Percentiles rank a stretch among this genome's conserved stretches.
Conservation (phyloP, 1,140 invertebrate species). For the Spodoptera frugiperda region DNA sequence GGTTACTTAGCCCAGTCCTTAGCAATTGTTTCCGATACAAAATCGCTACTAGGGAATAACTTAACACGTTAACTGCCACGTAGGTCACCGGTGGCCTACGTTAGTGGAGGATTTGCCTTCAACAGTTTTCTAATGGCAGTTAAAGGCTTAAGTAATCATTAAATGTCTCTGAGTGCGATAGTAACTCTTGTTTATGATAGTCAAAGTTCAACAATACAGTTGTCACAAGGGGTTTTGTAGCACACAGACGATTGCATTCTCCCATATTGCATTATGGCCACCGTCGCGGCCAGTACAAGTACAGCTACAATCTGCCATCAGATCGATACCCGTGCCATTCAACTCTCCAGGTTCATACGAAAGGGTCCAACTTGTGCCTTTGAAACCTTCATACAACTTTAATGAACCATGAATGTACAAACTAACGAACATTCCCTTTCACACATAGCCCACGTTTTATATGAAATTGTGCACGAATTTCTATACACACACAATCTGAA, state of each 20-base stretch:
- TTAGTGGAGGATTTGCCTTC: too few relatives aligned
- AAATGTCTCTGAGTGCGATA: too few relatives aligned
- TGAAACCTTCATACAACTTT: slow-evolving; percentile 31
- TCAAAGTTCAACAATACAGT: too few relatives aligned
- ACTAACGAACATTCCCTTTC: slow-evolving; percentile 30
- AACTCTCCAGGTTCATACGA: slow-evolving; percentile 19
- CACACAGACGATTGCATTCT: not conserved
- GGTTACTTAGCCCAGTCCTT: too few relatives aligned
- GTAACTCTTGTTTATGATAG: too few relatives aligned
- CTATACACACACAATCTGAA: not conserved
- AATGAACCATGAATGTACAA: slow-evolving; percentile 31
- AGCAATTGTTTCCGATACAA: too few relatives aligned
- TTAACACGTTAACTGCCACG: too few relatives aligned
- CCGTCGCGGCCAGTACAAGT: not conserved
- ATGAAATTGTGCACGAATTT: not conserved
- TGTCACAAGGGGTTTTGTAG: too few relatives aligned
- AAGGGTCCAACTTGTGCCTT: slow-evolving; percentile 6
- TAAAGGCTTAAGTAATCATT: too few relatives aligned
- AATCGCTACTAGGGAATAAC: too few relatives aligned
- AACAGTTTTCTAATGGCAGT: too few relatives aligned
- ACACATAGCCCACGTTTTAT: not conserved
- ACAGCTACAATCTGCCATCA: not conserved
- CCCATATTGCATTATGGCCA: not conserved
- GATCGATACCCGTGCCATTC: slow-evolving; percentile 19
- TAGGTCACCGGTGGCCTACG: too few relatives aligned